phyloP scores from a whole-genome alignment of 2,888 invertebrate species.

The Megaustenia siamemsis region DNA sequence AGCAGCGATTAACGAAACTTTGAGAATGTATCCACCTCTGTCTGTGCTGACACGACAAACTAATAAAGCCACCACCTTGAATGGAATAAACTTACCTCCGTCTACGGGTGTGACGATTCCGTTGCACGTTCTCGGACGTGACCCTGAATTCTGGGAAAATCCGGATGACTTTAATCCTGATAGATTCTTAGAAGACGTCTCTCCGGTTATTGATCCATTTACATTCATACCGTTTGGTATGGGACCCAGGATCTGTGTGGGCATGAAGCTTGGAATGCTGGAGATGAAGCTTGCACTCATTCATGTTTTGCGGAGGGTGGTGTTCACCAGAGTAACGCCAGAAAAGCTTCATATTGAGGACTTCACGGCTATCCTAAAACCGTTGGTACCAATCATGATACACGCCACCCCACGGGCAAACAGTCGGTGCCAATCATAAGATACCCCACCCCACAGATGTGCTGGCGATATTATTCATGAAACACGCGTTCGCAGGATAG shows the following conservation, averaged over 20 bases:
- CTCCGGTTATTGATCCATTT: background rate
- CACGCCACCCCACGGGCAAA: background rate
- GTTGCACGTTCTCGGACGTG: constrained; percentile 18
- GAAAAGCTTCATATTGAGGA: constrained; percentile 33
- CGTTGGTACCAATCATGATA: constrained; percentile 27
- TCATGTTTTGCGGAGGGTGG: constrained; percentile 11
- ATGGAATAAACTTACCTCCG: constrained; percentile 29
- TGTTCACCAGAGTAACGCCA: constrained; percentile 30
- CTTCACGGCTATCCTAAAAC: constrained; percentile 40
- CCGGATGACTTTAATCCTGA: constrained; percentile 34
- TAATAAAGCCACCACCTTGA: constrained; percentile 7
- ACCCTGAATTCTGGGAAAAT: constrained; percentile 47
- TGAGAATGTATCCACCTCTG: constrained; percentile 44
- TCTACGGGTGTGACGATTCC: constrained; percentile 22
- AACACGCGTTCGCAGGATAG: too few relatives aligned
- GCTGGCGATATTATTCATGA: too few relatives aligned
- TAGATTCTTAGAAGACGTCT: constrained; percentile 28
- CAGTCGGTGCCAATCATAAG: background rate
- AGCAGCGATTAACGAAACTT: constrained; percentile 34
- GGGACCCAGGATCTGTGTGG: constrained; percentile 38
- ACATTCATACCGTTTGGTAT: constrained; percentile 37
- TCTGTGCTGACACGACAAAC: constrained; percentile 26
- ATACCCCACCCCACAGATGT: too few relatives aligned
- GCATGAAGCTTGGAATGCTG: constrained; percentile 36
- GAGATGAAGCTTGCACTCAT: constrained; percentile 43